Conservation (phyloP, 1,140 invertebrate genomes). For the Phymorhynchus buccinoides region DNA sequence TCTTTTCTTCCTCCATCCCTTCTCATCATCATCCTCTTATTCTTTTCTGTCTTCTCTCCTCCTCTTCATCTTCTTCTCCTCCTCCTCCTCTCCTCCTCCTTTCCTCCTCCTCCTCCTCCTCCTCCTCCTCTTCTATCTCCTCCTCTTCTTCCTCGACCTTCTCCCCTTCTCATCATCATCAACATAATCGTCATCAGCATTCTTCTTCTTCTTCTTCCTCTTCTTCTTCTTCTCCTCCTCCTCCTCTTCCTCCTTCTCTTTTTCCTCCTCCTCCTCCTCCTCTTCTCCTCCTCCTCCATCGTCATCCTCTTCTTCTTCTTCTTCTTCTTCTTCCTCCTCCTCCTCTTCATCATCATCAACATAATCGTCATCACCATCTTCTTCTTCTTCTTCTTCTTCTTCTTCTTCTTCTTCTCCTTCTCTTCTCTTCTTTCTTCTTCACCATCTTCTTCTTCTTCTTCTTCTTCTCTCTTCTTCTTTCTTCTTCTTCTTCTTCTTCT, state of each 20-base stretch:
- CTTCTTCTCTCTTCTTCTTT: background rate
- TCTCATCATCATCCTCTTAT: background rate
- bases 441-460: background rate
- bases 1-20: background rate
- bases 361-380: too few species aligned
- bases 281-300: background rate
- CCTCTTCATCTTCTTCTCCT: background rate
- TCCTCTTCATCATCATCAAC: too few species aligned
- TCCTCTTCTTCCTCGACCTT: background rate
- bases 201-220: background rate
- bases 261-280: background rate
- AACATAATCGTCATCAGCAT: background rate
- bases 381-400: background rate
- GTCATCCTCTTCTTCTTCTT: background rate
- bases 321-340: background rate
- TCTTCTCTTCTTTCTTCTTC: too few species aligned
- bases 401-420: conserved; percentile 1
- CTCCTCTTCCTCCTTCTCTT: background rate
- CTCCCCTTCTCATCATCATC: background rate
- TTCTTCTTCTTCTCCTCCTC: background rate
- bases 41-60: background rate
- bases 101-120: background rate
- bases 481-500: background rate
- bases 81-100: background rate
- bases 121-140: background rate